phyloP scores from a whole-genome alignment of 2,113 vertebrate species.

The Trogon melanurus region DNA sequence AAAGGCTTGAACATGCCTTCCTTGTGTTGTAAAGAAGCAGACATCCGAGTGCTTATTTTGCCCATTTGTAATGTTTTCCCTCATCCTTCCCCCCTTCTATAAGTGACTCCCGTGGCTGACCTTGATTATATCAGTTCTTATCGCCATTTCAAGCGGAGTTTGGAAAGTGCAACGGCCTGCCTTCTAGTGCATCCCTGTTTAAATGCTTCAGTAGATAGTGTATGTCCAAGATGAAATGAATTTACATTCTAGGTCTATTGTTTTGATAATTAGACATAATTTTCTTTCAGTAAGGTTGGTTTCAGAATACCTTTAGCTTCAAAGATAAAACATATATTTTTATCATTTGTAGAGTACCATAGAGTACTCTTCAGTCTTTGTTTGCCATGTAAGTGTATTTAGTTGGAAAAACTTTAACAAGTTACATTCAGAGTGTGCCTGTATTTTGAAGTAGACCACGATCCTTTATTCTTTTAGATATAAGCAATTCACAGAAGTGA shows the following conservation, averaged over 20 bases:
- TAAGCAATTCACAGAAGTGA: not conserved
- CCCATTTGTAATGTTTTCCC: not conserved
- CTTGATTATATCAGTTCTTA: not conserved
- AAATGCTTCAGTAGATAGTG: not conserved
- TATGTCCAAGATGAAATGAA: not conserved
- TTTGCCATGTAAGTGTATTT: not conserved
- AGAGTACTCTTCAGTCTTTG: not conserved
- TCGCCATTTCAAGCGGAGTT: not conserved
- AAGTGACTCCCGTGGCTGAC: not conserved
- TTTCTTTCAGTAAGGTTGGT: not conserved
- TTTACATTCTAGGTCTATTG: not conserved
- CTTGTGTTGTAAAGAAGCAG: not conserved
- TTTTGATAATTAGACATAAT: not conserved
- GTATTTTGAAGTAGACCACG: not conserved
- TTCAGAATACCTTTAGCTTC: not conserved
- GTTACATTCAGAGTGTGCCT: not conserved
- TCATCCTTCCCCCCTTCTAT: not conserved
- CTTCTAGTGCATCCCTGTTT: not conserved
- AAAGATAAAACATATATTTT: not conserved
- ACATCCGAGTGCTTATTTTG: not conserved
- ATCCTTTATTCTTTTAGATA: not conserved
- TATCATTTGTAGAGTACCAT: rapidly evolving
- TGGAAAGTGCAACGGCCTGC: not conserved
- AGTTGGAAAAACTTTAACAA: not conserved
- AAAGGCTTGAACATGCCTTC: not conserved